Percentiles rank a stretch among this genome's conserved stretches.
Conservation (phyloP, 2,113 vertebrate species). For the Cnemophilus loriae region DNA sequence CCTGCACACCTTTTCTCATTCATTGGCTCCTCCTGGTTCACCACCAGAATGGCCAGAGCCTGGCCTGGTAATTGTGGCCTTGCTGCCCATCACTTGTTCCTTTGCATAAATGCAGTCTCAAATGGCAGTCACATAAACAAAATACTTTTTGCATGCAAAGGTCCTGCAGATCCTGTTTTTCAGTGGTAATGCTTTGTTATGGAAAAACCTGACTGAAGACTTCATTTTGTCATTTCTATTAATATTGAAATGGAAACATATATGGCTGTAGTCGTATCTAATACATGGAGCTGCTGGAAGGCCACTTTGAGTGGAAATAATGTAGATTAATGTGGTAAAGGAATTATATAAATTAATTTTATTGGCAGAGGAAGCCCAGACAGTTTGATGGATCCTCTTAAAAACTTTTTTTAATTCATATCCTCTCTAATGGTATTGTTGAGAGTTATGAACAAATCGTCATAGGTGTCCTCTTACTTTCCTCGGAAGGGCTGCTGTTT, state of each 20-base stretch:
- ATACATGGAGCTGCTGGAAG: neutral
- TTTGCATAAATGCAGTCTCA: neutral
- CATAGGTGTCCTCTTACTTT: neutral
- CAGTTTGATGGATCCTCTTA: neutral
- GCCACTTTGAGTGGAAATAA: neutral
- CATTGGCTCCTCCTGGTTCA: neutral
- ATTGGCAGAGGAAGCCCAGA: neutral
- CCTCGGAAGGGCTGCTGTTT: neutral
- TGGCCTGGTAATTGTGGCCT: neutral
- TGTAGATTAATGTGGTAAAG: neutral
- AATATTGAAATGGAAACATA: neutral
- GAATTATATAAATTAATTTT: neutral
- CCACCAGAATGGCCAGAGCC: neutral
- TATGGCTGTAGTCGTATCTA: neutral
- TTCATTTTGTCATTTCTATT: neutral
- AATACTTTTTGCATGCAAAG: neutral
- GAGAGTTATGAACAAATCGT: neutral
- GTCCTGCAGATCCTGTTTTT: neutral
- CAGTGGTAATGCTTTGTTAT: neutral
- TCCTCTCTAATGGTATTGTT: neutral
- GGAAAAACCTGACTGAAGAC: neutral
- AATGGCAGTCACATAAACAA: neutral
- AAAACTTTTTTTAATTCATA: neutral
- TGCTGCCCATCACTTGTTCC: neutral
- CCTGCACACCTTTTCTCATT: neutral